phyloP scores from a whole-genome alignment of 2,888 invertebrate genomes.

The Nemoura dubitans region DNA sequence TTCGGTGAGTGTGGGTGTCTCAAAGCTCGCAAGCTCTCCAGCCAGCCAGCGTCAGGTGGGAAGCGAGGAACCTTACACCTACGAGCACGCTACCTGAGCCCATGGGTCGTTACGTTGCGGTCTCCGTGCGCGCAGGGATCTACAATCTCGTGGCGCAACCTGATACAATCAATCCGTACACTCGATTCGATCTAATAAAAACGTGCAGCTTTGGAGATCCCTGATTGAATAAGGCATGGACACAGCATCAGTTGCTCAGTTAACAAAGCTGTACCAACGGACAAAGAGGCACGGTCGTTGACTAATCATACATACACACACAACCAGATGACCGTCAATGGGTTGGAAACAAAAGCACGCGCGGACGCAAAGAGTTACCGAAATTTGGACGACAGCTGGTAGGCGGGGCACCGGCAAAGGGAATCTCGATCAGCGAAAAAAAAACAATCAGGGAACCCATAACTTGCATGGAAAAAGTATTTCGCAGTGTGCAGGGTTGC shows the following conservation, averaged over 20 bases:
- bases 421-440: not conserved
- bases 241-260: not conserved
- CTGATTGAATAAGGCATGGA: not conserved
- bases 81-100: slow-evolving; percentile 16
- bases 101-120: not conserved
- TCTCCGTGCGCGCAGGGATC: not conserved
- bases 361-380: not conserved
- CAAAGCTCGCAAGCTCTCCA: no score
- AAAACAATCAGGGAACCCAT: not conserved
- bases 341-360: not conserved
- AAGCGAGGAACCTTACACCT: slow-evolving; percentile 19
- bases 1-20: slow-evolving; percentile 7
- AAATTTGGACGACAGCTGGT: slow-evolving; percentile 12
- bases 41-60: slow-evolving; percentile 8
- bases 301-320: not conserved
- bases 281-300: not conserved
- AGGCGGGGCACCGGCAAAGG: not conserved
- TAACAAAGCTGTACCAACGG: slow-evolving; percentile 17
- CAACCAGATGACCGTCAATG: not conserved
- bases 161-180: not conserved
- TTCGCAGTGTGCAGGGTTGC: no score
- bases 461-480: not conserved
- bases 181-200: not conserved
- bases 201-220: not conserved
- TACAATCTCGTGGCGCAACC: not conserved